Conservation (phyloP, 2,888 invertebrate genomes). For the Platycnemis pennipes region DNA sequence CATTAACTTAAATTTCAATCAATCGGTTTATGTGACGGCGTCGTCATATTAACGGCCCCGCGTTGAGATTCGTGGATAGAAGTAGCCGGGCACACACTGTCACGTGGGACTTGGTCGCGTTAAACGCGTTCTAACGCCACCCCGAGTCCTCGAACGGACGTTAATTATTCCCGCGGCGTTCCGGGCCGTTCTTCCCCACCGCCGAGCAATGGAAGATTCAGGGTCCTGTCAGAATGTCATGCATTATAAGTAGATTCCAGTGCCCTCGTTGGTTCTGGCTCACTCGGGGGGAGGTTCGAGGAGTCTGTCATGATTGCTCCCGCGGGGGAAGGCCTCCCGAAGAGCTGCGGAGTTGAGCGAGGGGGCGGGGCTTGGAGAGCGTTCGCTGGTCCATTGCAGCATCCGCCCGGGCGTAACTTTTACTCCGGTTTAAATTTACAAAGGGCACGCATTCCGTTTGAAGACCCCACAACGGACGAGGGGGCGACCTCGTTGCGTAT, state of each 20-base stretch:
- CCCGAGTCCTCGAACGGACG: background rate
- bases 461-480: too few species aligned
- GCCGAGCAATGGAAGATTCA: conserved; percentile 9
- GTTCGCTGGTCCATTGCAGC: background rate
- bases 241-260: background rate
- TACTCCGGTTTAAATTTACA: conserved; percentile 57
- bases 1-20: too few species aligned
- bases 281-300: background rate
- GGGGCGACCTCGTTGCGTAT: too few species aligned
- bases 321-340: background rate
- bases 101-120: too few species aligned
- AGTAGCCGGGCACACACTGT: too few species aligned
- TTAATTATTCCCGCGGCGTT: background rate
- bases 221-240: background rate
- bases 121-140: background rate
- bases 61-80: too few species aligned
- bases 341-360: background rate
- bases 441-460: too few species aligned
- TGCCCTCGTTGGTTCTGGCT: background rate
- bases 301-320: conserved; percentile 6
- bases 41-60: too few species aligned
- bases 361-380: background rate
- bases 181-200: background rate
- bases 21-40: too few species aligned
- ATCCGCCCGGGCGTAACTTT: background rate